Evolutionary conservation across 2,113 vertebrate species (phyloP), one percentile per base, ranked within the genome.

Genomic region (Nothocercus julius): DNA sequence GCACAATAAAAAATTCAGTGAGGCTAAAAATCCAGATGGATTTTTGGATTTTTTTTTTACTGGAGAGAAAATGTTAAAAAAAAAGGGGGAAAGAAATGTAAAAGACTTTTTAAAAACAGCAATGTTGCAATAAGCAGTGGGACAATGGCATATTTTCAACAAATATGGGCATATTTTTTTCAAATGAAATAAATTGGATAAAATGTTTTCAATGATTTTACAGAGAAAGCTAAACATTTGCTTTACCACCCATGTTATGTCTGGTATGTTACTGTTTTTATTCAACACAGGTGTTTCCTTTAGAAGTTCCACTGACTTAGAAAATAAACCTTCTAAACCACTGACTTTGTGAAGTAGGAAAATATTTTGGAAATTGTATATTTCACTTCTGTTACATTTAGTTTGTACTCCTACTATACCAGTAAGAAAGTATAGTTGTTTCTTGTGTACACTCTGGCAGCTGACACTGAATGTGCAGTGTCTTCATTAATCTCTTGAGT

Each of bases 231-330:
- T 53, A 51, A 72, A 75, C 63, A 24, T 73, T 75, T 85, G 36
- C 6, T 84, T 93, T 75, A 51, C 84, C 58, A 73, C 78, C 64
- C 80, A 63, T 64, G 30, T 34, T 82, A 79, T 1, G 21, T 56
- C 83, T 85, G 85, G 95, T 89, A 83, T 45, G 51, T 36, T 54
- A 45, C 63, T 82, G 25, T 7, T 89, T 95, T 96, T 92, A 83
- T 82, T 82, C 72, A 74, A 64, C 72, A 77, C 97, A 97, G 97
- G 96, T 97, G 95, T 92, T 97, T 98, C 93, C 95, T 94, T 85
- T 82, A 82, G 34, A 95, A 87, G 27, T 61, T 44, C 54, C 93
- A 58, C 32, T 78, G 30, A 49, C 47, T 85, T 78, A 58, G 22
- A 84, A 84, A 96, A 88, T 69, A 89, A 90, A 73, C 13, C 34